Evolutionary conservation across 2,888 invertebrate genomes (phyloP), one percentile per base, ranked within the genome.

Genomic region (Luffia ferchaultella): DNA sequence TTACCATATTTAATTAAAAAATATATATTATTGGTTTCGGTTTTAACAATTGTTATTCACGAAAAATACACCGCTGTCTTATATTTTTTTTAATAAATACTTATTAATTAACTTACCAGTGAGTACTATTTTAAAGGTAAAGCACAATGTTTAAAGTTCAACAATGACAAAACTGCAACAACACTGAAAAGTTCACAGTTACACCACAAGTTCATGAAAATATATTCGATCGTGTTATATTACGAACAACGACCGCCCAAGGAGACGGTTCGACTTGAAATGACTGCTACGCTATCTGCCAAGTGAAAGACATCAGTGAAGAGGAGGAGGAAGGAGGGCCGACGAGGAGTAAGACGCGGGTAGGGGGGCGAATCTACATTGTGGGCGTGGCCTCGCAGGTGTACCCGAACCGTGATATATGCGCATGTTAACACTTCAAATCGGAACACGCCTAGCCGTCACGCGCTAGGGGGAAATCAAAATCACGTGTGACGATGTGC

Each of bases 381-480:
- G 62, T 65, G 61, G 77, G 76, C 76, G 78, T 67, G 70, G 74
- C 67, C 60, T 70, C 61, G 67, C 79, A 80, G 79, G 80, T 80
- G 78, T 73, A 76, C 71, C 71, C 69, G 68, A 71, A 73, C 70
- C 62, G 70, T 79, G 78, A 80, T 76, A 70, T 79, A 80, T 78
- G 76, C 77, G 73, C 75, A 73, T 75, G 74, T 76, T 78, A 76
- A 73, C 78, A 77, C 76, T 71, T 58, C 57, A 57, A 59, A 60
- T 60, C 59, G 30, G 72, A 69, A 77, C 78, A 78, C 82, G 80
- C 82, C 82, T 82, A 67, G 70, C 65, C 75, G 78, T 79, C 78
- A 76, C 72, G 73, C 65, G 64, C 46, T 43, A 50, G 45, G 52
- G 53, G 58, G 57, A 56, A 58, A 60, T 54, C 41, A 52, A 52